Evolutionary conservation across 2,888 invertebrate genomes (phyloP).

Genomic region (Leptura quadrifasciata): DNA sequence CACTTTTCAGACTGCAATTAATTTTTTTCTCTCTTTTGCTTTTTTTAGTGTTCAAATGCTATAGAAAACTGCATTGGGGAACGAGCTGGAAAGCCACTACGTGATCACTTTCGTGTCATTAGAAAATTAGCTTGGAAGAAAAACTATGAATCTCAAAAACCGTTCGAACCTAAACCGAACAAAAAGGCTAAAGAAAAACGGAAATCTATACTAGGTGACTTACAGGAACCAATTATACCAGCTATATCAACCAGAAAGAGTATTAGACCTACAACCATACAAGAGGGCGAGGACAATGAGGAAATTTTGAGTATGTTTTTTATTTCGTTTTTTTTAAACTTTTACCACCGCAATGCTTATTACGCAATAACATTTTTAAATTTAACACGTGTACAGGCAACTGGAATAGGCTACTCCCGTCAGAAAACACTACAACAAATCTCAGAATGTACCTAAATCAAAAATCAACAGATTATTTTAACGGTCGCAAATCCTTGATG

Average conservation of each 20-base stretch:
- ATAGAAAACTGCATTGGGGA: slow-evolving; percentile 71
- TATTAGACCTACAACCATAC: not conserved
- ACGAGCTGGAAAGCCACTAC: slow-evolving; percentile 69
- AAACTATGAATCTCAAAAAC: slow-evolving; percentile 64
- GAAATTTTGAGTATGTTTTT: slow-evolving; percentile 25
- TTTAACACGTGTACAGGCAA: no score
- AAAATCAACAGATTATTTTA: no score
- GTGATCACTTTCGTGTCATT: slow-evolving; percentile 72
- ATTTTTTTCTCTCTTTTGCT: no score
- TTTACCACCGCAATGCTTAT: no score
- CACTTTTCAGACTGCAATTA: no score
- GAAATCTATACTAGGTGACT: not conserved
- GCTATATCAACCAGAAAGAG: slow-evolving; percentile 35
- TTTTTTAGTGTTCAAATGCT: slow-evolving; percentile 69
- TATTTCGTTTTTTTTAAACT: no score
- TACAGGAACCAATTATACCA: slow-evolving; percentile 42
- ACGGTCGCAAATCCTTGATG: no score
- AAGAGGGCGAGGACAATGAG: not conserved
- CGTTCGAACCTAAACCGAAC: slow-evolving; percentile 62
- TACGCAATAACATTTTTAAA: no score
- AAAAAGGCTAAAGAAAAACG: slow-evolving; percentile 58
- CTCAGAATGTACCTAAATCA: no score
- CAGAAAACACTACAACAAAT: no score
- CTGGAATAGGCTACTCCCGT: no score
- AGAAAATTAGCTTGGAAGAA: slow-evolving; percentile 70